Conservation (phyloP, 2,113 vertebrate species). For the Tautogolabrus adspersus region DNA sequence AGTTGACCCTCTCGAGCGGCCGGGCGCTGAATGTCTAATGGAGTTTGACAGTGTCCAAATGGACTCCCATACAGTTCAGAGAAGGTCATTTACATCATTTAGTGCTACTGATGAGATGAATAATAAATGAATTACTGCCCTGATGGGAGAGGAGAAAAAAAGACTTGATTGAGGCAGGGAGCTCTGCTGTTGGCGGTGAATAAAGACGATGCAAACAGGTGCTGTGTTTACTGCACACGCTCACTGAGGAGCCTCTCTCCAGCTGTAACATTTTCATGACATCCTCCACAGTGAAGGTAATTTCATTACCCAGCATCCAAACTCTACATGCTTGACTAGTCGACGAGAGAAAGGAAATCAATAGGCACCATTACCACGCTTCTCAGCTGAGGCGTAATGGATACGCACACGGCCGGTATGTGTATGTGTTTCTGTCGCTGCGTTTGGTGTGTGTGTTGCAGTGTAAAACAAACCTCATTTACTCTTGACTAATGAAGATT, state of each 20-base stretch:
- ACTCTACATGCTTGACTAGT: conserved; percentile 73
- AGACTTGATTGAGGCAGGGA: conserved; percentile 64
- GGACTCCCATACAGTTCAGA: conserved; percentile 74
- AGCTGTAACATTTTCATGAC: conserved; percentile 66
- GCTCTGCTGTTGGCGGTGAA: conserved; percentile 27
- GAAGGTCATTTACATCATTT: conserved; percentile 79
- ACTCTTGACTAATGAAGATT: conserved; percentile 80
- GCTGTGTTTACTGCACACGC: conserved; percentile 55
- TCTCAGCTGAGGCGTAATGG: conserved; percentile 69
- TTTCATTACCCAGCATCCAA: conserved; percentile 75
- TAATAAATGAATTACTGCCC: conserved; percentile 73
- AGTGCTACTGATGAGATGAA: conserved; percentile 76
- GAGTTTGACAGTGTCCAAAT: conserved; percentile 80
- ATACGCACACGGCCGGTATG: conserved; percentile 40
- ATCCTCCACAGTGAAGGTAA: conserved; percentile 67
- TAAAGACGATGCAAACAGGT: conserved; percentile 64
- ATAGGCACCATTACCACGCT: conserved; percentile 75
- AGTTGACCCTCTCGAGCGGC: conserved; percentile 68
- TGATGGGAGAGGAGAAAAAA: conserved; percentile 39
- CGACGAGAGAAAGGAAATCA: conserved; percentile 68
- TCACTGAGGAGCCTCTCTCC: conserved; percentile 48
- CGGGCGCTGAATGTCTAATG: conserved; percentile 68
- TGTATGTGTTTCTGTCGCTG: not conserved
- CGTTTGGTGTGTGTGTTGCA: conserved; percentile 40
- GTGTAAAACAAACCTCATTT: conserved; percentile 77